Evolutionary conservation across 2,888 invertebrate species (phyloP).

Genomic region (Hyles lineata): DNA sequence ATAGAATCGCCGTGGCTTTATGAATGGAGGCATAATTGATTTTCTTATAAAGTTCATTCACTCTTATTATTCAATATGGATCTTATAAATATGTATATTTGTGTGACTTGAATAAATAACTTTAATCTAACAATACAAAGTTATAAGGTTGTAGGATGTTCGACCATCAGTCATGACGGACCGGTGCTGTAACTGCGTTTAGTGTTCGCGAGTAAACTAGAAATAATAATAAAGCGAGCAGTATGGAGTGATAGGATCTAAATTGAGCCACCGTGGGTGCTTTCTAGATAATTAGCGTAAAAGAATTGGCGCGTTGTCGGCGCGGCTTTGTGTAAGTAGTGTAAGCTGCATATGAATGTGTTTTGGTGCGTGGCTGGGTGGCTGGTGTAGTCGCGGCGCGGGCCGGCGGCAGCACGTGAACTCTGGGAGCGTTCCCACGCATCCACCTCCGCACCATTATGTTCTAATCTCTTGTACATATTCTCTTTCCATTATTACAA

Average conservation of each 20-base stretch:
- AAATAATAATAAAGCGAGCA: conserved; percentile 31
- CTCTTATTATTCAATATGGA: conserved; percentile 52
- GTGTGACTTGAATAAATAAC: conserved; percentile 36
- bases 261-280: conserved; percentile 26
- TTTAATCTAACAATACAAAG: conserved; percentile 29
- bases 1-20: conserved; percentile 64
- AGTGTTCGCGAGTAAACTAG: neutral
- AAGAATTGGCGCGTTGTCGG: conserved; percentile 44
- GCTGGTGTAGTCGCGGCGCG: neutral
- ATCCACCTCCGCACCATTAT: conserved; percentile 83
- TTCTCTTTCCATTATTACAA: conserved; percentile 81
- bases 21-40: conserved; percentile 73
- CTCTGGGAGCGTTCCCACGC: conserved; percentile 85
- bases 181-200: neutral
- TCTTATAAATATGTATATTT: conserved; percentile 53
- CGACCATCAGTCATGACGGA: neutral
- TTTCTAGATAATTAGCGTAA: conserved; percentile 38
- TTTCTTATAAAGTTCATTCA: conserved; percentile 67
- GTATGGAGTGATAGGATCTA: conserved; percentile 33
- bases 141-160: conserved; percentile 30
- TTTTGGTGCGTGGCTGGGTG: conserved; percentile 60
- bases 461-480: conserved; percentile 78
- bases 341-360: conserved; percentile 73
- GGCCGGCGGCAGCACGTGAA: conserved; percentile 72
- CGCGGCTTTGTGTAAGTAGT: conserved; percentile 64